Percentiles rank a stretch among this genome's conserved stretches.
These are phyloP conservation scores for Chionoecetes opilio DNA, from an alignment of 1,140 invertebrate genomes.

Conservation along the genomic window DNA sequence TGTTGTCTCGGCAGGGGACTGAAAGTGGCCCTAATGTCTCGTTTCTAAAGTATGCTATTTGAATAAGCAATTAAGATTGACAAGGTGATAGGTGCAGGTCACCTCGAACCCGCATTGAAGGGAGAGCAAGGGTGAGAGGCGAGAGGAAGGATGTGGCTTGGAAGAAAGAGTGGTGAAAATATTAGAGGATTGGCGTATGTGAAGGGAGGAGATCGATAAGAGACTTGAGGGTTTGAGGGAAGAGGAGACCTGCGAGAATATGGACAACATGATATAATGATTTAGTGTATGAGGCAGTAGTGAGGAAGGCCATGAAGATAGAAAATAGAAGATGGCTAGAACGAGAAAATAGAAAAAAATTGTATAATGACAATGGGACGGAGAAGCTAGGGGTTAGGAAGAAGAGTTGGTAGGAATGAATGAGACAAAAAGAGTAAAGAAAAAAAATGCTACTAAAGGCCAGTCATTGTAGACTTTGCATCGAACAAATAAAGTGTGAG, in stretches of 20 bases:
- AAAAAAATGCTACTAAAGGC: neutral
- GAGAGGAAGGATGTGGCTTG: neutral
- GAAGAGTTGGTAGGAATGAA: neutral
- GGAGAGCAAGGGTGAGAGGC: neutral
- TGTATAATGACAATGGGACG: too few relatives aligned
- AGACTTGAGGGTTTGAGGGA: neutral
- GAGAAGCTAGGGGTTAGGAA: neutral
- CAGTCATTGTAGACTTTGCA: neutral
- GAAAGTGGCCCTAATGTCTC: constrained; percentile 60
- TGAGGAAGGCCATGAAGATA: too few relatives aligned
- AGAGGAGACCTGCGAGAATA: neutral
- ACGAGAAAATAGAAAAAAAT: too few relatives aligned
- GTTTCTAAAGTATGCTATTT: constrained; percentile 56
- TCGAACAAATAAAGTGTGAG: neutral
- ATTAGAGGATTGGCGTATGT: neutral
- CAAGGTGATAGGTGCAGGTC: neutral
- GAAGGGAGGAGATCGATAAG: too few relatives aligned
- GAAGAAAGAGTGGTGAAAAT: neutral
- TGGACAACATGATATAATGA: neutral
- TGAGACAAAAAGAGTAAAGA: constrained; percentile 12
- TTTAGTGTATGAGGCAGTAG: neutral
- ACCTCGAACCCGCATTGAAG: neutral
- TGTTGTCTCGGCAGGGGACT: constrained; percentile 14
- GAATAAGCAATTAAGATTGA: constrained; percentile 57
- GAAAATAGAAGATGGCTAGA: too few relatives aligned